These are phyloP conservation scores for Vimba vimba DNA, from an alignment of 2,113 vertebrate genomes.

Conservation along the genomic window DNA sequence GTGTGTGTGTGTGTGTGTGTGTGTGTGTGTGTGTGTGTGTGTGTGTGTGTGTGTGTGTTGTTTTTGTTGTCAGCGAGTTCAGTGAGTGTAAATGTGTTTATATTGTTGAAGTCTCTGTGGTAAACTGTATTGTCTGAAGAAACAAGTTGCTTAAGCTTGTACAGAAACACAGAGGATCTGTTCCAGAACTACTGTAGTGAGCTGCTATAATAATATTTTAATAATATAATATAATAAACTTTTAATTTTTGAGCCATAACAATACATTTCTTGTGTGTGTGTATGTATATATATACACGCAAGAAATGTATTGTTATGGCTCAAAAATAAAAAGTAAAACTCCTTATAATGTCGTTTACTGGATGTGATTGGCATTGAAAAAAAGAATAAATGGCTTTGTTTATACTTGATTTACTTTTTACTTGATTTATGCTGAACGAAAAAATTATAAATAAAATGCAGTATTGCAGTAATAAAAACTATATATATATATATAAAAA, in stretches of 20 bases:
- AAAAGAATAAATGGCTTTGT: no score
- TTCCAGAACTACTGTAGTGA: not conserved
- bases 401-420: no score
- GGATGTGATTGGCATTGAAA: no score
- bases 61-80: not conserved
- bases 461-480: not conserved
- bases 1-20: not conserved
- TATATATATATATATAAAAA: no score
- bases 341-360: no score
- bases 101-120: not conserved
- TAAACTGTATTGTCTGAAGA: conserved; percentile 2
- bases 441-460: not conserved
- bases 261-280: no score
- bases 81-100: conserved; percentile 8
- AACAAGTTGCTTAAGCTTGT: not conserved
- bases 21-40: not conserved
- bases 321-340: no score
- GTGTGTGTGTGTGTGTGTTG: not conserved
- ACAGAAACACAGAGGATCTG: not conserved
- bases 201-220: not conserved
- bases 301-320: not conserved
- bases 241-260: no score
- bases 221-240: no score
- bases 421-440: not conserved
- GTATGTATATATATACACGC: not conserved